These are phyloP conservation scores for Florisuga fusca DNA, from an alignment of 2,797 vertebrate genomes.

Conservation along the genomic window DNA sequence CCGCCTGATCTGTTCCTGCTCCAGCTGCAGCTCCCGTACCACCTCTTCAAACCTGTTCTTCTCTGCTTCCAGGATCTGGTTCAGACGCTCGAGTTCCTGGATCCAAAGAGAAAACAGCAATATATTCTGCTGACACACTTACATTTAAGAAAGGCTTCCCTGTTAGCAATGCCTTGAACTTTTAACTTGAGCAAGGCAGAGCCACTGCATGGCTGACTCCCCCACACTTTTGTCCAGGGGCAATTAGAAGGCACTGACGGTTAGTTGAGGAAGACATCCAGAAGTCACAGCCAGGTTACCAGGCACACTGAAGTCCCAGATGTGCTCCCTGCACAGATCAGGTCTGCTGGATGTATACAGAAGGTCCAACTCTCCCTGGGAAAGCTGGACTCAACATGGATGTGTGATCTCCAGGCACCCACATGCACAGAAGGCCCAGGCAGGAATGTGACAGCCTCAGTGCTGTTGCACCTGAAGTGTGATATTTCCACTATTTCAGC, in stretches of 20 bases:
- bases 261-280: background rate
- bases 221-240: background rate
- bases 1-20: slow-evolving; percentile 95
- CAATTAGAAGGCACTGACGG: background rate
- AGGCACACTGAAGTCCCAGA: background rate
- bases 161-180: background rate
- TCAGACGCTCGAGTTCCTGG: slow-evolving; percentile 93
- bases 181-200: background rate
- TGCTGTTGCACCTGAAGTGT: background rate
- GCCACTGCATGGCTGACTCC: background rate
- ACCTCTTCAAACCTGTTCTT: slow-evolving; percentile 95
- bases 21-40: slow-evolving; percentile 89
- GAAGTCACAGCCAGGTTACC: background rate
- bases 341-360: background rate
- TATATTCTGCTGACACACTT: background rate
- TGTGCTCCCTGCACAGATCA: background rate
- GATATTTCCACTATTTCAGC: background rate
- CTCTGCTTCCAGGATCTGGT: slow-evolving; percentile 93
- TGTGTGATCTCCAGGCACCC: background rate
- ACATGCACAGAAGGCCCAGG: background rate
- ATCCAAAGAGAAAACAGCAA: background rate
- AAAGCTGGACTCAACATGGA: background rate
- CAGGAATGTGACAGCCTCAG: background rate
- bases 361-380: background rate
- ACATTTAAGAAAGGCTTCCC: background rate